phyloP scores from a whole-genome alignment of 1,140 invertebrate species.

The Eriosoma lanigerum region DNA sequence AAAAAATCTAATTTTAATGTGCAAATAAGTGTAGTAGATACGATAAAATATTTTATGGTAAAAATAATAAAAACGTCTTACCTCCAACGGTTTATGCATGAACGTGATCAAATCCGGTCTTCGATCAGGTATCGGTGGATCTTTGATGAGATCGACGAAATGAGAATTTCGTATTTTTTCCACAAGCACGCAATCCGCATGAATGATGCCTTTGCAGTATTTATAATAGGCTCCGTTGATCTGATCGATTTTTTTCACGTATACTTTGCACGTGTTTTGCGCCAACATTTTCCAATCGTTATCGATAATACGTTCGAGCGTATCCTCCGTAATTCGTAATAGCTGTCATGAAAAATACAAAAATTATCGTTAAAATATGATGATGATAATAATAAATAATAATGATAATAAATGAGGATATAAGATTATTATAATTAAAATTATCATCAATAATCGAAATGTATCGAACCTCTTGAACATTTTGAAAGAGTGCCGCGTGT shows the following conservation, averaged over 20 bases:
- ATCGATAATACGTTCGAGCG: slow-evolving; percentile 72
- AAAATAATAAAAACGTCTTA: slow-evolving; percentile 41
- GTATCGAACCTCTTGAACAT: slow-evolving; percentile 70
- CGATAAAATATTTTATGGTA: no score
- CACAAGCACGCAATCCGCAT: slow-evolving; percentile 77
- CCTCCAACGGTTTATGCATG: slow-evolving; percentile 75
- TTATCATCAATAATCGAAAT: not conserved
- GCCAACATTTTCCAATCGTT: slow-evolving; percentile 71
- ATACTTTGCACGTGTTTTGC: slow-evolving; percentile 68
- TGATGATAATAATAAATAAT: not conserved
- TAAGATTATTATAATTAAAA: no score
- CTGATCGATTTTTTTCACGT: slow-evolving; percentile 65
- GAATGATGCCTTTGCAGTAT: slow-evolving; percentile 78
- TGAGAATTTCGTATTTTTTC: slow-evolving; percentile 63
- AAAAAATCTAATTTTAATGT: no score
- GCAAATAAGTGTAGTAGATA: no score
- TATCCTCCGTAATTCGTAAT: slow-evolving; percentile 75
- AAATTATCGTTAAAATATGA: not conserved
- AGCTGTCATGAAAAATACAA: slow-evolving; percentile 59
- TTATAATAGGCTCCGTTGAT: slow-evolving; percentile 68
- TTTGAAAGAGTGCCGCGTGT: slow-evolving; percentile 78
- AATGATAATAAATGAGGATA: not conserved
- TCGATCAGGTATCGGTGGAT: slow-evolving; percentile 73
- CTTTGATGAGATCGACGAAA: slow-evolving; percentile 72
- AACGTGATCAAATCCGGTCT: slow-evolving; percentile 79